Evolutionary conservation across 2,888 invertebrate genomes (phyloP).

Genomic region (Dasypolia templi): DNA sequence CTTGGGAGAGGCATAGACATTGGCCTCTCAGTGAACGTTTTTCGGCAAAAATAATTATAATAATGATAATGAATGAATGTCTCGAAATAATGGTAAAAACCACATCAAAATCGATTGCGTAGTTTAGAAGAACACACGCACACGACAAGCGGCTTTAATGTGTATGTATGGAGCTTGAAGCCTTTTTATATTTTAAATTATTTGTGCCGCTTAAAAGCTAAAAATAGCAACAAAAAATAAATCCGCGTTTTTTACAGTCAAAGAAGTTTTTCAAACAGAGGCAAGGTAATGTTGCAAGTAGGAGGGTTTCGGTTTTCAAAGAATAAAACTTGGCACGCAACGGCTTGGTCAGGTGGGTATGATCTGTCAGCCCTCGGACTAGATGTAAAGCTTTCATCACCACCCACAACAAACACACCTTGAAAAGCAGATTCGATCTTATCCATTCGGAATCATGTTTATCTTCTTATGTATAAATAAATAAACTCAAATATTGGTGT

Average conservation of each 20-base stretch:
- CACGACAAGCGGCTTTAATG: too few species aligned
- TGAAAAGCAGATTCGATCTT: conserved; percentile 42
- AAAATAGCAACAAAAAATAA: not conserved
- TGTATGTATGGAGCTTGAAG: too few species aligned
- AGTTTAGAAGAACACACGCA: too few species aligned
- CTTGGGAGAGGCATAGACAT: too few species aligned
- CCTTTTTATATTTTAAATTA: too few species aligned
- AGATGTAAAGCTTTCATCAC: conserved; percentile 48
- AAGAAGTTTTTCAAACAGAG: conserved; percentile 32
- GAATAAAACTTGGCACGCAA: not conserved
- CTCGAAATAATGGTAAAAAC: too few species aligned
- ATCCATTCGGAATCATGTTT: conserved; percentile 25
- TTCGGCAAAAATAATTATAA: too few species aligned
- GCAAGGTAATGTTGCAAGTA: conserved; percentile 41
- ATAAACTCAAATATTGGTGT: not conserved
- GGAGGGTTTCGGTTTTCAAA: conserved; percentile 49
- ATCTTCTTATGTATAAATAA: too few species aligned
- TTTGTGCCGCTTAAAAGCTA: not conserved
- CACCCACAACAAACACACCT: conserved; percentile 11
- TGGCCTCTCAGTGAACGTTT: too few species aligned
- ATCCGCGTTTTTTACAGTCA: conserved; percentile 29
- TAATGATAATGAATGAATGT: too few species aligned
- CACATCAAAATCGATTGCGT: too few species aligned
- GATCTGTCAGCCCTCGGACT: conserved; percentile 38
- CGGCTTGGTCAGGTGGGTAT: conserved; percentile 48